A percentile compares a stretch with the other conserved stretches of the same genome.
Evolutionary conservation across 2,797 vertebrate species (phyloP).

Genomic region (Falco naumanni): DNA sequence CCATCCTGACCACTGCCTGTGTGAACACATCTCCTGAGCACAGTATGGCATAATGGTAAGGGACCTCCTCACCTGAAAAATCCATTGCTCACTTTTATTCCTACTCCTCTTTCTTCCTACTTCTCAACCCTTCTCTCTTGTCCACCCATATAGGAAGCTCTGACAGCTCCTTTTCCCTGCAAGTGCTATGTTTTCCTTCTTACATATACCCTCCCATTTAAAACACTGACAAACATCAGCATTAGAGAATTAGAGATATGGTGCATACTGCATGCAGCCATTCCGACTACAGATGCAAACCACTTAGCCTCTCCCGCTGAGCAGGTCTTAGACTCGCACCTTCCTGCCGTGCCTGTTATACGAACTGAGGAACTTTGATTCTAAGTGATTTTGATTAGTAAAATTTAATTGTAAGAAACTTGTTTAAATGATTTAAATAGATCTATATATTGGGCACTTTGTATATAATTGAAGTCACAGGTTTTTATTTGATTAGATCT

Average conservation of each 20-base stretch:
- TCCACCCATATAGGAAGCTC: not conserved
- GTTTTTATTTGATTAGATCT: not conserved
- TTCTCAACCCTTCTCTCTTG: not conserved
- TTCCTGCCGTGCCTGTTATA: not conserved
- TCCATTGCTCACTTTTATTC: not conserved
- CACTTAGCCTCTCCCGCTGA: not conserved
- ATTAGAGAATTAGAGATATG: not conserved
- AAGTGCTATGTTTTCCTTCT: not conserved
- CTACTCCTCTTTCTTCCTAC: not conserved
- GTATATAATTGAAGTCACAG: not conserved
- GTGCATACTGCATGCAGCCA: accelerated
- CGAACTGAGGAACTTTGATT: not conserved
- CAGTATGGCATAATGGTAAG: not conserved
- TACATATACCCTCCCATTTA: not conserved
- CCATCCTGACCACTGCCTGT: not conserved
- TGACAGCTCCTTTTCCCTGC: not conserved
- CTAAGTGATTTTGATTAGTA: not conserved
- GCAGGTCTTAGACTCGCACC: not conserved
- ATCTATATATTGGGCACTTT: not conserved
- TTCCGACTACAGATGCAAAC: not conserved
- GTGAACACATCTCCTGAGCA: not conserved
- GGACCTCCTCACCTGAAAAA: not conserved
- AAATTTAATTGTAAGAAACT: not conserved
- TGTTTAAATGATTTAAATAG: not conserved
- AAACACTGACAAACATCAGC: not conserved